A percentile compares a stretch with the other conserved stretches of the same genome.
Conservation (phyloP, 2,888 invertebrate genomes). For the Agrotis puta region DNA sequence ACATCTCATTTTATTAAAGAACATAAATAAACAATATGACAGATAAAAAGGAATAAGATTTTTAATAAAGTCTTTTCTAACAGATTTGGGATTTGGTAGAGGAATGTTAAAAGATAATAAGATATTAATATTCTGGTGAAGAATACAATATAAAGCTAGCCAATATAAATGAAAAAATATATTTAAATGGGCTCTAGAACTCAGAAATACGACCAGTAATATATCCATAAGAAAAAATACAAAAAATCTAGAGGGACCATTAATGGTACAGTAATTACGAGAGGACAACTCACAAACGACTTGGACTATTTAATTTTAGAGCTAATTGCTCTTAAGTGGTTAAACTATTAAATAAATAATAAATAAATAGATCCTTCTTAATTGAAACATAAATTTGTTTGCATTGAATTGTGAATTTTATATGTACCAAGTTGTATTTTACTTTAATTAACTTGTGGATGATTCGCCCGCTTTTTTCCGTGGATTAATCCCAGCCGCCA, state of each 20-base stretch:
- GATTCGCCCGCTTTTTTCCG: background rate
- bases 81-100: conserved; percentile 21
- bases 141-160: background rate
- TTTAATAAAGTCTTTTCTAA: conserved; percentile 55
- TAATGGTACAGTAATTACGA: conserved; percentile 48
- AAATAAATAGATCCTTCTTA: conserved; percentile 51
- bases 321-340: conserved; percentile 54
- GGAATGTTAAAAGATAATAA: conserved; percentile 37
- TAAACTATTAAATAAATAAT: conserved; percentile 47
- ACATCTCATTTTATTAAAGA: conserved; percentile 59
- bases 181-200: conserved; percentile 37
- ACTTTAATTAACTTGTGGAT: background rate
- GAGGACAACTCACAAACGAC: conserved; percentile 41
- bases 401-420: conserved; percentile 11
- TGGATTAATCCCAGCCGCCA: too few relatives aligned
- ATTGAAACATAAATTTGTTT: conserved; percentile 36
- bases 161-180: conserved; percentile 15
- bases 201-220: conserved; percentile 48
- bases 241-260: conserved; percentile 38
- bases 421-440: background rate
- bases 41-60: conserved; percentile 46
- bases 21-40: conserved; percentile 60
- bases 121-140: conserved; percentile 3
- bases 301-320: conserved; percentile 39
- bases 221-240: conserved; percentile 39